phyloP scores from a whole-genome alignment of 2,113 vertebrate genomes.

The Pluvialis apricaria region DNA sequence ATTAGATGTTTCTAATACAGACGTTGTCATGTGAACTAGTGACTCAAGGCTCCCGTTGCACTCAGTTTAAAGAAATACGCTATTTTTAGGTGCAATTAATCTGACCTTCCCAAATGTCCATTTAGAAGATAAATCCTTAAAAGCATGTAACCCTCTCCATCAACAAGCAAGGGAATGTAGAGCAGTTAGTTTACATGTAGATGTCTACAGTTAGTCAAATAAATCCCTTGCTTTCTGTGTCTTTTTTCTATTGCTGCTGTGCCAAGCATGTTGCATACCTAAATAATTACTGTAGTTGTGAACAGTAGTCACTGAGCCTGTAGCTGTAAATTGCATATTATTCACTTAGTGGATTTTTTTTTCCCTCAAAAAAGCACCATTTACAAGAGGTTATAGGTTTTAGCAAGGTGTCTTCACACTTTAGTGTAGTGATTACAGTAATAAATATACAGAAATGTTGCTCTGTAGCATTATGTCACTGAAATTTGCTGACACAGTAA shows the following conservation, averaged over 20 bases:
- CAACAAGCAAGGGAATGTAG: background rate
- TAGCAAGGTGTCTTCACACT: constrained; percentile 37
- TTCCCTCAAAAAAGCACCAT: background rate
- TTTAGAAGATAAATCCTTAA: background rate
- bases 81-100: background rate
- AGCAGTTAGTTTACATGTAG: background rate
- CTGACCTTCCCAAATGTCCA: background rate
- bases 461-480: constrained; percentile 44
- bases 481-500: constrained; percentile 53
- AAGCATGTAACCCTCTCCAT: background rate
- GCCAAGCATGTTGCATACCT: constrained; percentile 9
- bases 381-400: constrained; percentile 47
- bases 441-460: constrained; percentile 58
- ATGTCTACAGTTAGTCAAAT: background rate
- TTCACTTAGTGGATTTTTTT: background rate
- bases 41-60: background rate
- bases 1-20: background rate
- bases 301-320: constrained; percentile 1
- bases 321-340: constrained; percentile 21
- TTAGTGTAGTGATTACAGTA: constrained; percentile 16
- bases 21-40: background rate
- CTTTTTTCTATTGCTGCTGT: constrained; percentile 12
- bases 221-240: background rate
- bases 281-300: constrained; percentile 46
- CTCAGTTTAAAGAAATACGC: background rate